Conservation (phyloP, 2,797 vertebrate genomes). For the Pterois miles region DNA sequence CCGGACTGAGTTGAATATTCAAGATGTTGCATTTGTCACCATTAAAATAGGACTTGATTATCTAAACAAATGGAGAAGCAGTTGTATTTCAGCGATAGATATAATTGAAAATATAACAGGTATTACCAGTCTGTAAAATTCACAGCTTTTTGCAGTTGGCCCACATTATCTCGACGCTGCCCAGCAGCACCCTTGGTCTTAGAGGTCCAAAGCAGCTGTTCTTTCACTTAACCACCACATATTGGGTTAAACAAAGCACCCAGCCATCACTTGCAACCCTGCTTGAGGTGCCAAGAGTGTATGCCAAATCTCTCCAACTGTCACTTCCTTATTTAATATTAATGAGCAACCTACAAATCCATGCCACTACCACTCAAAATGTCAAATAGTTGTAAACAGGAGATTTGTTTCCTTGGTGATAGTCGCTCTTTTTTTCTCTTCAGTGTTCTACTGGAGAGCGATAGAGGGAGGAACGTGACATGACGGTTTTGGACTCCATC, state of each 20-base stretch:
- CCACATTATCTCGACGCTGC: neutral
- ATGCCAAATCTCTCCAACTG: conserved; percentile 78
- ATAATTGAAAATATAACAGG: neutral
- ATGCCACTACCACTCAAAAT: conserved; percentile 34
- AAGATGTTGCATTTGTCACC: neutral
- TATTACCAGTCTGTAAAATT: neutral
- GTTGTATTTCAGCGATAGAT: neutral
- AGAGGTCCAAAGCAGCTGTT: conserved; percentile 58
- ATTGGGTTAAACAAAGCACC: conserved; percentile 66
- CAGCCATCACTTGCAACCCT: conserved; percentile 62
- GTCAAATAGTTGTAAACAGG: conserved; percentile 33
- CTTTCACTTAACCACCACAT: conserved; percentile 59
- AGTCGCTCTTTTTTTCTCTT: neutral
- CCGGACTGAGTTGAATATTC: conserved; percentile 15
- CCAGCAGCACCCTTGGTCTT: conserved; percentile 17
- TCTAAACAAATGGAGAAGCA: neutral
- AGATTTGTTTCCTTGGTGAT: conserved; percentile 31
- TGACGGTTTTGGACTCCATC: conserved; percentile 52
- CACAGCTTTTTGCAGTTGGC: conserved; percentile 5
- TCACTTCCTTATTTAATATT: conserved; percentile 80
- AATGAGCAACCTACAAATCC: conserved; percentile 72
- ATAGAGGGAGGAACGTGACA: conserved; percentile 45
- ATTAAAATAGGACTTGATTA: neutral
- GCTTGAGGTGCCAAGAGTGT: conserved; percentile 56
- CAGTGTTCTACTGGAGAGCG: conserved; percentile 26